Conservation (phyloP, 2,113 vertebrate species). For the Cairina moschata region DNA sequence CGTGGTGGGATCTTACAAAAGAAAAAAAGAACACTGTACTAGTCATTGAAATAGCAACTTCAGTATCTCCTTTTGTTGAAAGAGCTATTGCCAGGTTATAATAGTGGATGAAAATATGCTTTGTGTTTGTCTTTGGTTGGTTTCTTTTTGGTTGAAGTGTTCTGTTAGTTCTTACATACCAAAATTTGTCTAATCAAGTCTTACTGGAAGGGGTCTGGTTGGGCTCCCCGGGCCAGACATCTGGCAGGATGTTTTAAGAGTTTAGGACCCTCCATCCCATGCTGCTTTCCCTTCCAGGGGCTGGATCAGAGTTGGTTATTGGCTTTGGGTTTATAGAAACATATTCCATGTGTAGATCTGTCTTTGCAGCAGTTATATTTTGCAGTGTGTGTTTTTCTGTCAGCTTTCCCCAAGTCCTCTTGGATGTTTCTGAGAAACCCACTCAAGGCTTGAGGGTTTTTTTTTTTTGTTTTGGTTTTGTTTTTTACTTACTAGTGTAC, state of each 20-base stretch:
- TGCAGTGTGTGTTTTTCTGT: not conserved
- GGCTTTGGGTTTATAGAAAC: not conserved
- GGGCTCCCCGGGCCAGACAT: not conserved
- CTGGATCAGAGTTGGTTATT: not conserved
- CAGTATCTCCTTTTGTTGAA: not conserved
- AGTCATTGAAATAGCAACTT: not conserved
- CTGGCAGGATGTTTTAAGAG: not conserved
- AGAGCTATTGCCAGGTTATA: not conserved
- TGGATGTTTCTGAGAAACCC: not conserved
- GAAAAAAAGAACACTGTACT: too few species aligned
- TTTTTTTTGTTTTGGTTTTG: too few species aligned
- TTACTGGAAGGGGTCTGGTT: not conserved
- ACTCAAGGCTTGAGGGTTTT: not conserved
- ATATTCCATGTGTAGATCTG: not conserved
- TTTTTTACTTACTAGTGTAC: not conserved
- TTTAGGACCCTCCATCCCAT: not conserved
- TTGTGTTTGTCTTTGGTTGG: not conserved
- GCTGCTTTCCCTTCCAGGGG: not conserved
- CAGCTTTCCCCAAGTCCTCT: not conserved
- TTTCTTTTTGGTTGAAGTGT: not conserved
- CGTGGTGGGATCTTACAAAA: not conserved
- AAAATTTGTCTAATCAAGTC: not conserved
- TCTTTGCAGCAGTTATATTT: not conserved
- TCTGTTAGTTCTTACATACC: not conserved
- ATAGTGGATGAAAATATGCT: not conserved